These are phyloP conservation scores for Cotesia glomerata DNA, from an alignment of 1,140 invertebrate genomes.

Conservation along the genomic window DNA sequence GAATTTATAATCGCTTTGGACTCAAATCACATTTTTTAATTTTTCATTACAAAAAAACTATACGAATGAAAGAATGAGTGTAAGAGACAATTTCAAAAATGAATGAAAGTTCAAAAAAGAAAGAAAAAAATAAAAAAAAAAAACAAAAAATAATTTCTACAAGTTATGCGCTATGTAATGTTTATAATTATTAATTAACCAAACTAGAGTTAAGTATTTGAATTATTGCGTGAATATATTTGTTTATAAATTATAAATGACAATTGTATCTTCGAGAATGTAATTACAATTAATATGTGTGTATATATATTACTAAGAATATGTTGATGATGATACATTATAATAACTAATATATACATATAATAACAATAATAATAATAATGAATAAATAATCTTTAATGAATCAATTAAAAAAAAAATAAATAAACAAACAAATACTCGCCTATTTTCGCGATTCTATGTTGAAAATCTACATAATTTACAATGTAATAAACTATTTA, in stretches of 20 bases:
- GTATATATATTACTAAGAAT: constrained; percentile 23
- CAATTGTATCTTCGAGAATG: constrained; percentile 26
- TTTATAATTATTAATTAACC: constrained; percentile 22
- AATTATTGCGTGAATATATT: constrained; percentile 30
- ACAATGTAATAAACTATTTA: background rate
- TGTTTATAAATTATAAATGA: constrained; percentile 23
- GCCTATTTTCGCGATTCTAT: constrained; percentile 37
- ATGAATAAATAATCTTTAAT: constrained; percentile 1
- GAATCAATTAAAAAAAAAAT: constrained; percentile 12
- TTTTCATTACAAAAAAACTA: constrained; percentile 38
- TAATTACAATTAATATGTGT: constrained; percentile 5
- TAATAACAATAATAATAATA: background rate
- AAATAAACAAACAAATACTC: constrained; percentile 37
- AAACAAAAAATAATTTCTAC: constrained; percentile 51
- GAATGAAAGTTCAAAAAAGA: background rate
- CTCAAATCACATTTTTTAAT: constrained; percentile 54
- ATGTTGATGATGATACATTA: constrained; percentile 18
- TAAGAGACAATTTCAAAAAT: background rate
- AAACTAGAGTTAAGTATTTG: constrained; percentile 9
- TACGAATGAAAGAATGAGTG: background rate
- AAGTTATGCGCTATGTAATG: constrained; percentile 52
- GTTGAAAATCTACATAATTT: constrained; percentile 21
- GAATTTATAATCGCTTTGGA: constrained; percentile 27
- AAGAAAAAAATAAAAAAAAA: background rate
- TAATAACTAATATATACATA: background rate